Evolutionary conservation across 2,113 vertebrate species (phyloP), one percentile per base, ranked within the genome.

Genomic region (Centropristis striata): DNA sequence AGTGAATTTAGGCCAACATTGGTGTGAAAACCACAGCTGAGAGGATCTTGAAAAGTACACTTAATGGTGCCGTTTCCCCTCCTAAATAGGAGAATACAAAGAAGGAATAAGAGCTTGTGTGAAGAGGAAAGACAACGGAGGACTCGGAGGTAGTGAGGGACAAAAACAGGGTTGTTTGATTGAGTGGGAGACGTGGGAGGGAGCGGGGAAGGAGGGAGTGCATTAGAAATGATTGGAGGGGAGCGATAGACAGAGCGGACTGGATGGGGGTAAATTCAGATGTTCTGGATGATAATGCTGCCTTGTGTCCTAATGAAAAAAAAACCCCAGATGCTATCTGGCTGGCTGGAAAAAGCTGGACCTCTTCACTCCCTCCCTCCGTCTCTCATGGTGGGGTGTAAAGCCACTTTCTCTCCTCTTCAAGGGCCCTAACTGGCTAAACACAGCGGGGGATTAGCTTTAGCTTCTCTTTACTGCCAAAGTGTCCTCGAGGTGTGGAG

Each of bases 281-380:
- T 90, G 81, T 87, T 88, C 84, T 81, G 74, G 83, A 18, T 55
- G 92, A 92, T 93, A 86, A 85, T 76, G 80, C 61, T 85, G 79
- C 69, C 69, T 78, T 66, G 64, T 84, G 81, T 86, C 55, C 59
- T 83, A 82, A 89, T 87, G 80, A 82, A 80, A 83, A 87, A 83
- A 78, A 75, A 67, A 76, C 12, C 12, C 9, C 39, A 64, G 89
- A 91, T 88, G 67, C 39, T 82, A 90, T 89, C 88, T 63, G 37
- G 9, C 66, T 81, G 49, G 49, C 80, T 77, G 78, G 71, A 84
- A 84, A 80, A 74, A 60, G 64, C 73, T n/a, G 61, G 13, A 60
- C 51, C 60, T 55, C 85, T 25, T 4, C 25, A 21, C 53, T 37
- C 20, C 23, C 37, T n/a, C 46, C 13, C 36, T 21, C 54, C 6